These are phyloP conservation scores for Oreochromis grahami DNA, from an alignment of 2,797 vertebrate genomes.

Conservation along the genomic window DNA sequence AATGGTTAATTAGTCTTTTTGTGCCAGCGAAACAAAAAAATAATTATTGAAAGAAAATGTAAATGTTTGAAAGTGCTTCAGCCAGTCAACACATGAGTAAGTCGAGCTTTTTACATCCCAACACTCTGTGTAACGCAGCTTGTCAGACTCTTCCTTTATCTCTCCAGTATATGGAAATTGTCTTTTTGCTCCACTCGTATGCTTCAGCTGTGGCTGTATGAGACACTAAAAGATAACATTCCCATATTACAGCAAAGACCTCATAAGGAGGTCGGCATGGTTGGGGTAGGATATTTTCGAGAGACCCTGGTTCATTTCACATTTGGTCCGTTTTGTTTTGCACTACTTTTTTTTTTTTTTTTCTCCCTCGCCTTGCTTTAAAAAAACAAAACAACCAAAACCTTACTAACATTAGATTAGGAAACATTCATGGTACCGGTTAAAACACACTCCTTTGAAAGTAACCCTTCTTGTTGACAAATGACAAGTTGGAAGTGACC, in stretches of 20 bases:
- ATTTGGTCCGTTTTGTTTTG: not conserved
- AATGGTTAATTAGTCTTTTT: not conserved
- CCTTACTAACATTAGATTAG: not conserved
- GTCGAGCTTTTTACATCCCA: not conserved
- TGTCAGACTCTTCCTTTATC: not conserved
- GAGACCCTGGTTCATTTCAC: not conserved
- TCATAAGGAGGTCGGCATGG: not conserved
- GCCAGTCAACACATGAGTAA: not conserved
- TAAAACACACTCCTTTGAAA: not conserved
- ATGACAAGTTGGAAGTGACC: not conserved
- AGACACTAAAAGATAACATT: not conserved
- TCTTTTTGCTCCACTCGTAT: not conserved
- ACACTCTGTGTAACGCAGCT: not conserved
- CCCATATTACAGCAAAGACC: not conserved
- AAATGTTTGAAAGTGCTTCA: not conserved
- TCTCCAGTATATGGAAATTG: not conserved
- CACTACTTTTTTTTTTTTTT: not conserved
- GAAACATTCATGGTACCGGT: not conserved
- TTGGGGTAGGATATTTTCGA: accelerated
- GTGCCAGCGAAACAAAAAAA: not conserved
- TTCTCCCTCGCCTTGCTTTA: accelerated
- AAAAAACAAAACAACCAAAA: too few relatives aligned
- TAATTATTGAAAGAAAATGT: not conserved
- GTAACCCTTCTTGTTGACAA: not conserved
- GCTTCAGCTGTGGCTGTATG: not conserved